Base-by-base conservation (phyloP, 2,888 invertebrate species). In the Himalopsyche tibetana region DNA sequence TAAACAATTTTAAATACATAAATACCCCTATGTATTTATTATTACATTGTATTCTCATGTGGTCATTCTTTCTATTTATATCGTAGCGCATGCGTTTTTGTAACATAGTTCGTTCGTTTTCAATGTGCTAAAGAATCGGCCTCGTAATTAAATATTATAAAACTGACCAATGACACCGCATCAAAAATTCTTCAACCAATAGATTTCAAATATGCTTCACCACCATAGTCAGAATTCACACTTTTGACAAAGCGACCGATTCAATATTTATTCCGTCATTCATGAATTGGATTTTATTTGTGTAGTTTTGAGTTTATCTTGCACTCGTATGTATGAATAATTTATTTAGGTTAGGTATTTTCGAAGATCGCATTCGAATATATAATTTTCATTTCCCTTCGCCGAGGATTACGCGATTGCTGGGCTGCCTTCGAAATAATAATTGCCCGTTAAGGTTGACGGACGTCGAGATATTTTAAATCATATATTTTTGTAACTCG, bases 241-340 rank as follows among this genome's bases (percentile, higher is more conserved):
- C 80, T 42, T 51, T 80, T 82, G 56, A 56, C 83, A 82, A 80
- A 83, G 42, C 85, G 85, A 85, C 69, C 85, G 85, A 83, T 79
- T 82, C 63, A 85, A 85, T 85, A 82, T 85, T 85, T 85, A 82
- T 82, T 83, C 82, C 85, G 85, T 80, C 85, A 85, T 85, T 85
- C 83, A 85, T 82, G 83, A 82, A 82, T 55, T 15, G 36, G 36
- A 85, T 83, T 83, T 85, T 85, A 85, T 85, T 85, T 85, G 82
- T 83, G 83, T 85, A 83, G 82, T 45, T 83, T 85, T 82, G 82
- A 82, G 82, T 85, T 80, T 74, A 63, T 83, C 56, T 63, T 83
- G 40, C 80, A 83, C 63, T 82, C 51, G 51, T 55, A 85, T 82
- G 85, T 80, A 56, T 83, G 85, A 85, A 85, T 85, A 80, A 85